A percentile compares a stretch with the other conserved stretches of the same genome.
Conservation (phyloP, 1,140 invertebrate species). For the Drosophila paulistorum region DNA sequence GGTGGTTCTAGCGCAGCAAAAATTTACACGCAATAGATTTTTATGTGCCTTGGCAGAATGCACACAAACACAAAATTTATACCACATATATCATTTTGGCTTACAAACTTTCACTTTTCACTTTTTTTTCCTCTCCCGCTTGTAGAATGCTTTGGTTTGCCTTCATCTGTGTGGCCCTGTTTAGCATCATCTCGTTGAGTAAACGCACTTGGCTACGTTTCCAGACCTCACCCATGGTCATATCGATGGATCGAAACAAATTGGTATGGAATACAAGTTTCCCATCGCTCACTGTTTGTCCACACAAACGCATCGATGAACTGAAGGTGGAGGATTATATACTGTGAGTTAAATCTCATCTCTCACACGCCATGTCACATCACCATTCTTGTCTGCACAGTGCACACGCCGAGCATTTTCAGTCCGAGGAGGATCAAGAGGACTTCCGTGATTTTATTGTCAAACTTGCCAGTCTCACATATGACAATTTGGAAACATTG, state of each 20-base stretch:
- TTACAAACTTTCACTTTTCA: constrained; percentile 12
- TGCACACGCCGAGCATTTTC: constrained; percentile 56
- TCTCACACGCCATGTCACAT: not conserved
- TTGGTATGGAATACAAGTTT: constrained; percentile 89
- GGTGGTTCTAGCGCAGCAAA: constrained; percentile 54
- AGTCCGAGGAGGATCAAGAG: constrained; percentile 83
- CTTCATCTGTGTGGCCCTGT: constrained; percentile 82
- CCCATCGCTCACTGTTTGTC: constrained; percentile 85
- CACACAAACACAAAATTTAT: constrained; percentile 37
- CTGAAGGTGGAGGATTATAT: constrained; percentile 84
- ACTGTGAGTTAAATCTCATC: constrained; percentile 70
- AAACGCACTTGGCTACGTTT: constrained; percentile 86
- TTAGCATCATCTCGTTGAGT: constrained; percentile 84
- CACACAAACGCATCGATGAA: constrained; percentile 84
- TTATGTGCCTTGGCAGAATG: constrained; percentile 66
- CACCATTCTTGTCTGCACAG: constrained; percentile 10
- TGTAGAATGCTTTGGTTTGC: constrained; percentile 83
- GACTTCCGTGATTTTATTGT: constrained; percentile 84
- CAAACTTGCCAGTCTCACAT: constrained; percentile 85
- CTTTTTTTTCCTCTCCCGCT: not conserved
- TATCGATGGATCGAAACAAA: constrained; percentile 89
- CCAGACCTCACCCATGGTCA: constrained; percentile 87
- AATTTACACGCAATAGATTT: constrained; percentile 82
- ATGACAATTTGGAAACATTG: constrained; percentile 85
- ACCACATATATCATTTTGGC: constrained; percentile 50